A percentile compares a stretch with the other conserved stretches of the same genome.
phyloP scores from a whole-genome alignment of 1,140 invertebrate genomes.

The Cydia strobilella region DNA sequence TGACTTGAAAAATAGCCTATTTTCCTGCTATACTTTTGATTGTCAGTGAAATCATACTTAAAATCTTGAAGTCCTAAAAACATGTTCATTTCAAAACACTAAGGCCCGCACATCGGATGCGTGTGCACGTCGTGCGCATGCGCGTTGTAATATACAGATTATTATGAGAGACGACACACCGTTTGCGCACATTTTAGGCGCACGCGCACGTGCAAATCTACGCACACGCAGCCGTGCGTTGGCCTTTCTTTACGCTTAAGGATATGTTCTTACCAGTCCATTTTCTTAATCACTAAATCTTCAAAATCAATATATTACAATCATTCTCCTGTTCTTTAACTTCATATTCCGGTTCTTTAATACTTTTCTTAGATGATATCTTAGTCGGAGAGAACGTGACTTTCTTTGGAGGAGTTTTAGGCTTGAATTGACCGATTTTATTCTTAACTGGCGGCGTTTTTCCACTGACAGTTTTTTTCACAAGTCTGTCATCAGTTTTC shows the following conservation, averaged over 20 bases:
- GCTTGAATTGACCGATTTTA: conserved; percentile 57
- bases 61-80: no score
- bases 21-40: no score
- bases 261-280: neutral
- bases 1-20: no score
- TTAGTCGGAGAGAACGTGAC: neutral
- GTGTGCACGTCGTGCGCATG: no score
- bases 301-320: conserved; percentile 70
- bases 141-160: no score
- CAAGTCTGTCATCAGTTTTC: neutral
- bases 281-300: conserved; percentile 44
- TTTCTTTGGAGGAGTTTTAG: conserved; percentile 42
- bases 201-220: no score
- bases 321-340: conserved; percentile 65
- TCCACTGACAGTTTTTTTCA: neutral
- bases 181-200: no score
- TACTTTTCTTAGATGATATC: neutral
- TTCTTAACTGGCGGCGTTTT: conserved; percentile 55
- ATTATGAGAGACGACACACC: no score
- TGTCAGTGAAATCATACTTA: no score
- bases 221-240: no score
- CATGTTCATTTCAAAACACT: no score
- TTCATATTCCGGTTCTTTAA: conserved; percentile 53
- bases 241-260: neutral
- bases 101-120: no score